Conservation (phyloP, 2,797 vertebrate species). For the Mionectes olivaceus region DNA sequence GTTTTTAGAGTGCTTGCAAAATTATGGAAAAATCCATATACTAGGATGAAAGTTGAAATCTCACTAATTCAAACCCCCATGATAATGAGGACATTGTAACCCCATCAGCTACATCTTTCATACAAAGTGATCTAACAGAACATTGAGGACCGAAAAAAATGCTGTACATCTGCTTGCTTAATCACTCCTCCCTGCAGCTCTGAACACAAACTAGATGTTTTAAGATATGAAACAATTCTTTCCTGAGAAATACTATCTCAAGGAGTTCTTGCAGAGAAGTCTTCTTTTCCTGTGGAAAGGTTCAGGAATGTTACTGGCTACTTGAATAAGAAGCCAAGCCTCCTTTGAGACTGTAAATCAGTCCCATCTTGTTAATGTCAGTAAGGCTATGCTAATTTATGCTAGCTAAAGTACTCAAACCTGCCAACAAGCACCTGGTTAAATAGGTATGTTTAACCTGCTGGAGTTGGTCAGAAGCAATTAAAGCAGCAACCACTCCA, state of each 20-base stretch:
- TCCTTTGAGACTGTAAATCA: constrained; percentile 25
- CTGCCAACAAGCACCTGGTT: constrained; percentile 31
- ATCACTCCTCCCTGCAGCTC: neutral
- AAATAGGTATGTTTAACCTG: constrained; percentile 44
- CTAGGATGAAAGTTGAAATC: neutral
- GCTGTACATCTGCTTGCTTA: neutral
- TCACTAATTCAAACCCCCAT: constrained; percentile 34
- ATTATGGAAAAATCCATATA: neutral
- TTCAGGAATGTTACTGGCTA: neutral
- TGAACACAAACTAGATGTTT: neutral
- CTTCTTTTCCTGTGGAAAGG: neutral
- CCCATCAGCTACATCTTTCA: constrained; percentile 31
- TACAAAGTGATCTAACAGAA: neutral
- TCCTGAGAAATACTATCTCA: neutral
- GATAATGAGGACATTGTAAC: constrained; percentile 17
- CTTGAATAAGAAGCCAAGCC: neutral
- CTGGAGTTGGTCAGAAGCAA: constrained; percentile 3
- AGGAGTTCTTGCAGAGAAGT: neutral
- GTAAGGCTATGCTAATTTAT: constrained; percentile 52
- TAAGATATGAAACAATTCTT: neutral
- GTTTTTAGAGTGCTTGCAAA: neutral
- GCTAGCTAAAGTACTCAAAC: constrained; percentile 27
- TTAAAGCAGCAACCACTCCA: constrained; percentile 19
- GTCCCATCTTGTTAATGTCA: constrained; percentile 22
- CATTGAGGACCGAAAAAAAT: neutral